phyloP scores from a whole-genome alignment of 2,888 invertebrate species.

The Lasioglossum pauxillum region DNA sequence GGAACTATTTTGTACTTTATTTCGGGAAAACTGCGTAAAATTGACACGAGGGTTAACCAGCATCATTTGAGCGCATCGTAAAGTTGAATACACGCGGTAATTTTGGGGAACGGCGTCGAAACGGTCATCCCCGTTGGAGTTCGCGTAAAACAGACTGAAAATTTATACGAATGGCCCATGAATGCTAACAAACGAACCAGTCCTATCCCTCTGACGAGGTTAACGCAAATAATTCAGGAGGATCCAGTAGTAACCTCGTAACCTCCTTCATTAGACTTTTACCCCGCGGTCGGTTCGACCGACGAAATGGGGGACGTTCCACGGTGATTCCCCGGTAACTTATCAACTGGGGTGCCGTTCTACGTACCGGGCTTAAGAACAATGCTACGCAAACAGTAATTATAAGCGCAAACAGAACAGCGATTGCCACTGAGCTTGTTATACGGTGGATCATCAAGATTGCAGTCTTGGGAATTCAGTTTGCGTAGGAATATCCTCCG shows the following conservation, averaged over 20 bases:
- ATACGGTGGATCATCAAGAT: slow-evolving; percentile 46
- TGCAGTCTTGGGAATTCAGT: slow-evolving; percentile 32
- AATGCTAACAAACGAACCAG: background rate
- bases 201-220: slow-evolving; percentile 8
- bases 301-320: slow-evolving; percentile 31
- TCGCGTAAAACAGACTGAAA: background rate
- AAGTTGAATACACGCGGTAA: background rate
- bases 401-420: slow-evolving; percentile 69
- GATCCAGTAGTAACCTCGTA: slow-evolving; percentile 32
- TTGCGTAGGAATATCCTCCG: slow-evolving; percentile 5
- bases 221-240: slow-evolving; percentile 32
- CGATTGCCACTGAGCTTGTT: slow-evolving; percentile 52
- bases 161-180: slow-evolving; percentile 3
- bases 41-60: background rate
- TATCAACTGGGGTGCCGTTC: slow-evolving; percentile 57
- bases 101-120: background rate
- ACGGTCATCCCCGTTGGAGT: background rate
- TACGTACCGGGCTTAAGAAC: slow-evolving; percentile 52
- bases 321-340: slow-evolving; percentile 51
- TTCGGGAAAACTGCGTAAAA: too few relatives aligned
- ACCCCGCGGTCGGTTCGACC: slow-evolving; percentile 25
- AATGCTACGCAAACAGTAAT: slow-evolving; percentile 69
- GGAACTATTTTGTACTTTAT: too few relatives aligned
- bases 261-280: slow-evolving; percentile 54
- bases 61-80: background rate